Base-by-base conservation (phyloP, 1,140 invertebrate species). In the Idris sp. region DNA sequence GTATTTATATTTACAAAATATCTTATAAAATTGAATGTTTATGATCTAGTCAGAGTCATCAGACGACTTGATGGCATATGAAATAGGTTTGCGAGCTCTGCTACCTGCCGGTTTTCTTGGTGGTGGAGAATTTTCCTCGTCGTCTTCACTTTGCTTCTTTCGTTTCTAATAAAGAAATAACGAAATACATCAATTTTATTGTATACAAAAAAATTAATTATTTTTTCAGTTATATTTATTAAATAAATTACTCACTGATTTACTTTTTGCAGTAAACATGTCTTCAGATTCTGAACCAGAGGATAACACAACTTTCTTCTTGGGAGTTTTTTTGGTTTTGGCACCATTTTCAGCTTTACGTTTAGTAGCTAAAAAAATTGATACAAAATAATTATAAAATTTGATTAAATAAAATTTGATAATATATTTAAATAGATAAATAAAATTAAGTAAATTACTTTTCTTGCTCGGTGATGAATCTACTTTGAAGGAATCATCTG, bases 291-390 rank as follows among this genome's bases (percentile, higher is more conserved):
- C 69, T 2, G 69, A 74, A 36, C 64, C 72, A 13, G 62, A 68
- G n/a, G 58, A 58, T 8, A 2, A n/a, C 36, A 19, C 2, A 9
- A 4, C 22, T 13, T 74, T 74, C 58, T 68, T 74, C 19, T 62
- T 74, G 5, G 36, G 1, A 16, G 14, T 8, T 38, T 38, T 68
- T 28, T 62, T 64, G 7, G 28, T 33, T 41, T 71, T 71, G 26
- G 81, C 80, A 25, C 84, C 84, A 43, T 83, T 84, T 61, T 85
- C 83, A 22, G 80, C 36, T 61, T 87, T 87, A 64, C 85, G 81
- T 58, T 84, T 8, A 22, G 53, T 13, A 11, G 33, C 11, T 22
- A 2, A 35, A 14, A 4, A 14, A 15, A 35, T 6, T 14, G 4
- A 35, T 6, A 4, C 6, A 14, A 2, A 14, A 6, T 11, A 35